Evolutionary conservation across 2,797 vertebrate species (phyloP).

Genomic region (Cygnus olor): DNA sequence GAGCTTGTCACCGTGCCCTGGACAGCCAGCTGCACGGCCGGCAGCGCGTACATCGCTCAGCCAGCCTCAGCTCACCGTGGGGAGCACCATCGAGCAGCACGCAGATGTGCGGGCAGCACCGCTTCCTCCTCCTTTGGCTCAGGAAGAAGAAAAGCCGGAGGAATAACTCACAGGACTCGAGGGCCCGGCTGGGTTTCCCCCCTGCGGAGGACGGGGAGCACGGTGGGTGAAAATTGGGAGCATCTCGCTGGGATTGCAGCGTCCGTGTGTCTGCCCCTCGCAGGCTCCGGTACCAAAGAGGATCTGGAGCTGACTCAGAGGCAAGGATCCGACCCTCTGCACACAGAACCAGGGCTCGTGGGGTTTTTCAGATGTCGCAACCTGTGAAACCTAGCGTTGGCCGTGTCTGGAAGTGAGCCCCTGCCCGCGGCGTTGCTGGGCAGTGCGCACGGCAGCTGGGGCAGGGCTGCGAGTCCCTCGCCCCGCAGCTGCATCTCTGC

Average conservation of each 20-base stretch:
- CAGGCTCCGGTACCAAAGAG: background rate
- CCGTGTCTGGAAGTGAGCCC: conserved; percentile 43
- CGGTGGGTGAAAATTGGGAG: accelerated
- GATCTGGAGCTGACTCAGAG: conserved; percentile 52
- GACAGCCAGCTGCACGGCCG: background rate
- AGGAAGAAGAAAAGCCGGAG: background rate
- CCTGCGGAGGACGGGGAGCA: background rate
- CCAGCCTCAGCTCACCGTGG: background rate
- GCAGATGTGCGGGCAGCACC: background rate
- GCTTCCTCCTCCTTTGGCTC: background rate
- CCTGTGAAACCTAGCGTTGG: conserved; percentile 22
- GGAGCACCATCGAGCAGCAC: background rate
- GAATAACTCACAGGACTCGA: background rate
- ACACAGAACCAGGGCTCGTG: accelerated
- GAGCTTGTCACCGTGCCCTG: background rate
- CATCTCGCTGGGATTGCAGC: accelerated
- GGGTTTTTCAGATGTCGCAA: conserved; percentile 58
- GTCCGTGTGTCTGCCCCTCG: background rate
- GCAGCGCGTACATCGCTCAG: background rate
- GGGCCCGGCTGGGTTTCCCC: background rate
- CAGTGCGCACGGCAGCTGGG: background rate
- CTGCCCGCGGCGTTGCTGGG: background rate
- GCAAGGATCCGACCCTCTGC: background rate
- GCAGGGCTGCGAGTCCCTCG: background rate
- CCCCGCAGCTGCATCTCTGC: background rate